A percentile compares a stretch with the other conserved stretches of the same genome.
Evolutionary conservation across 1,140 invertebrate genomes (phyloP).

Genomic region (Antheraea mylitta): DNA sequence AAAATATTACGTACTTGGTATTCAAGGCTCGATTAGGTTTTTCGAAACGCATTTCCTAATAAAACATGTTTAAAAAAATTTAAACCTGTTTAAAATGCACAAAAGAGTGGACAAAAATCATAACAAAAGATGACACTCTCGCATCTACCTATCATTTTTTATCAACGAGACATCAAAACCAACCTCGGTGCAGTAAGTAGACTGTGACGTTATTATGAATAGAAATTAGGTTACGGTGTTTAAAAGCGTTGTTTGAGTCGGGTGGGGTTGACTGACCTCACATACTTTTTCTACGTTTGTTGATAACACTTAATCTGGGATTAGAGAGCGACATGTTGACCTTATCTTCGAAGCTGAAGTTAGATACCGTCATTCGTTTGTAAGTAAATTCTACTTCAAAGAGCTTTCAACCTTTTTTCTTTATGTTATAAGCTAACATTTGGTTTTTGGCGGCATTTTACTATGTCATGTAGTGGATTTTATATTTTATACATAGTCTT

Average conservation of each 20-base stretch:
- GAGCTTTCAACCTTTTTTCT: not conserved
- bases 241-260: slow-evolving; percentile 37
- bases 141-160: slow-evolving; percentile 20
- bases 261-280: slow-evolving; percentile 33
- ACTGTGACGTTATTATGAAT: slow-evolving; percentile 62
- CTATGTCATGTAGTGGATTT: no score
- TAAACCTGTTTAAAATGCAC: no score
- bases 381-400: not conserved
- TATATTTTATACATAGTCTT: no score
- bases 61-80: no score
- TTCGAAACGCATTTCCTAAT: no score
- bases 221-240: slow-evolving; percentile 61
- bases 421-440: not conserved
- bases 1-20: no score
- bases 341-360: slow-evolving; percentile 4
- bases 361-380: not conserved
- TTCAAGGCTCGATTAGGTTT: no score
- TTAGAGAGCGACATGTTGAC: not conserved
- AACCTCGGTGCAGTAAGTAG: slow-evolving; percentile 41
- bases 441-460: no score
- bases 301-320: slow-evolving; percentile 10
- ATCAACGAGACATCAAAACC: slow-evolving; percentile 34
- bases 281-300: not conserved
- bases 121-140: not conserved
- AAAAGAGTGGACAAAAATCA: not conserved